These are phyloP conservation scores for Egretta garzetta DNA, from an alignment of 2,113 vertebrate genomes.

Conservation along the genomic window DNA sequence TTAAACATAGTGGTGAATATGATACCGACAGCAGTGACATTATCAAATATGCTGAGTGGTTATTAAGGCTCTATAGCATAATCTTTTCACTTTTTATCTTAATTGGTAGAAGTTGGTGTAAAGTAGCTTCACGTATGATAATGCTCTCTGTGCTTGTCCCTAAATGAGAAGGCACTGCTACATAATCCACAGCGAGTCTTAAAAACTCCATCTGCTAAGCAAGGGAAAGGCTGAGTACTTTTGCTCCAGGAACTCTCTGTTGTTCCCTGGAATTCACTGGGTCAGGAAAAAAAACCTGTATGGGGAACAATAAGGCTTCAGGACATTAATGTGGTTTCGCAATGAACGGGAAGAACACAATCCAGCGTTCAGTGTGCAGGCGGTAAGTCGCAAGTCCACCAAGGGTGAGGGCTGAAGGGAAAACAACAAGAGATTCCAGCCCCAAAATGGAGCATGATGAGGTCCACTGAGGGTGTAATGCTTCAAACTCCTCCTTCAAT, in stretches of 20 bases:
- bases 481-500: neutral
- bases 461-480: neutral
- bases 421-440: neutral
- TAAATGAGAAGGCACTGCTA: neutral
- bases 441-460: neutral
- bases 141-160: neutral
- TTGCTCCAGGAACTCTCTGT: neutral
- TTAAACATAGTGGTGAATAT: conserved; percentile 44
- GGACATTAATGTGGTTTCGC: neutral
- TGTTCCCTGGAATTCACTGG: neutral
- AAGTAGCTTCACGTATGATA: neutral
- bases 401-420: neutral
- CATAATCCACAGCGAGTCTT: neutral
- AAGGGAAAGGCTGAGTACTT: neutral
- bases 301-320: neutral
- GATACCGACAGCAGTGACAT: conserved; percentile 12
- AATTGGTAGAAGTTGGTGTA: conserved; percentile 8
- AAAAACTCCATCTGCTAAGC: neutral
- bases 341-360: neutral
- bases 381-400: neutral
- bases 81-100: conserved; percentile 36
- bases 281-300: neutral
- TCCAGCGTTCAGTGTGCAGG: neutral
- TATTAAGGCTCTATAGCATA: neutral
- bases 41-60: conserved; percentile 54